Evolutionary conservation across 1,140 invertebrate genomes (phyloP).

Genomic region (Schlechtendalia chinensis): DNA sequence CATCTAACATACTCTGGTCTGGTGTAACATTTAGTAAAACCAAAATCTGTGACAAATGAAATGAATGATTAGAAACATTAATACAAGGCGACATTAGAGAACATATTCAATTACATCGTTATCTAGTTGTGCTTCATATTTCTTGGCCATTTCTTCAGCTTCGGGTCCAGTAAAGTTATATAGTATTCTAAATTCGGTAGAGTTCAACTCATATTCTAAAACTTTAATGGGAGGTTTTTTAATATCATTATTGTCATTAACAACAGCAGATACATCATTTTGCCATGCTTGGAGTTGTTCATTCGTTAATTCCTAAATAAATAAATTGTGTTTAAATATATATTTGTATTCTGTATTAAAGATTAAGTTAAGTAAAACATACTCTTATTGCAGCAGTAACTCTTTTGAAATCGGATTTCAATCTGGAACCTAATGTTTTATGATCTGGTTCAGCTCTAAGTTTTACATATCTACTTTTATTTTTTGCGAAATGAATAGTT

Average conservation of each 20-base stretch:
- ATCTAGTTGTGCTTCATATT: conserved; percentile 88
- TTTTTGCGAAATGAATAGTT: conserved; percentile 80
- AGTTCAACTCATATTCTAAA: conserved; percentile 71
- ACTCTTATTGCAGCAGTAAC: conserved; percentile 79
- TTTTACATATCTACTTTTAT: conserved; percentile 92
- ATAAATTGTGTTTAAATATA: neutral
- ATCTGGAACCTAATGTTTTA: conserved; percentile 77
- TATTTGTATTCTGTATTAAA: neutral
- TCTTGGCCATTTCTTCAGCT: conserved; percentile 63
- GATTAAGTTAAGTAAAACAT: conserved; percentile 15
- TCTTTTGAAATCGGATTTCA: conserved; percentile 87
- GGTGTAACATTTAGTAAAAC: conserved; percentile 66
- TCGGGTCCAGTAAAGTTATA: conserved; percentile 68
- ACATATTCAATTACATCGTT: conserved; percentile 63
- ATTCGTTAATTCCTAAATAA: conserved; percentile 67
- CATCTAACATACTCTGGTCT: conserved; percentile 71
- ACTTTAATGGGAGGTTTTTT: conserved; percentile 56
- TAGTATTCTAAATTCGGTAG: conserved; percentile 76
- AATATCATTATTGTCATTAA: conserved; percentile 1
- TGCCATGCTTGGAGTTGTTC: conserved; percentile 67
- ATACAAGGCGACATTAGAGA: conserved; percentile 10
- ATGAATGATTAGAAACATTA: conserved; percentile 11
- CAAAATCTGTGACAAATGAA: conserved; percentile 58
- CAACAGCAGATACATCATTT: conserved; percentile 27
- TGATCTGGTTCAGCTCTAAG: conserved; percentile 91